Conservation (phyloP, 2,113 vertebrate species). For the Nesogale talazaci region DNA sequence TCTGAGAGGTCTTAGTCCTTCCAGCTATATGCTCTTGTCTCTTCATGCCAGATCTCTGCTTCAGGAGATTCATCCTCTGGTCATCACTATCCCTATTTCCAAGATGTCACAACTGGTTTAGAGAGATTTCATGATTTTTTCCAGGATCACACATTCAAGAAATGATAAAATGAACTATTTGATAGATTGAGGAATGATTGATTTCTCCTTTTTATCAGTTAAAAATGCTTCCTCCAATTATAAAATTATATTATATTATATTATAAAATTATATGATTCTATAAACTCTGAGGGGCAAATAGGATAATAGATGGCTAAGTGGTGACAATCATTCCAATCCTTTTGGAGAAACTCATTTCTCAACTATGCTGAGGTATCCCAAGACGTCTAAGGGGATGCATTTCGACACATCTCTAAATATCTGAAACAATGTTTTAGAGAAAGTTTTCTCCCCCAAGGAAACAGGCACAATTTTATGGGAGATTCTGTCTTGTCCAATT, state of each 20-base stretch:
- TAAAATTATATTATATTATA: not conserved
- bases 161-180: not conserved
- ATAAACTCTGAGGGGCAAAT: not conserved
- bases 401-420: not conserved
- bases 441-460: not conserved
- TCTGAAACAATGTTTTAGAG: slow-evolving; percentile 10
- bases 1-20: not conserved
- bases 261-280: not conserved
- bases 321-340: not conserved
- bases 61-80: not conserved
- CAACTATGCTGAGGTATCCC: slow-evolving; percentile 7
- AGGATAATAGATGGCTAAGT: not conserved
- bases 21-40: not conserved
- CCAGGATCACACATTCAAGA: not conserved
- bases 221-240: not conserved
- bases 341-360: slow-evolving; percentile 26
- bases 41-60: not conserved
- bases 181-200: not conserved
- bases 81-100: not conserved
- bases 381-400: not conserved
- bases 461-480: not conserved
- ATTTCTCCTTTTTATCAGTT: not conserved
- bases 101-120: not conserved
- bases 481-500: not conserved
- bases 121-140: not conserved